Conservation (phyloP, 2,888 invertebrate genomes). For the Augochlorella aurata region DNA sequence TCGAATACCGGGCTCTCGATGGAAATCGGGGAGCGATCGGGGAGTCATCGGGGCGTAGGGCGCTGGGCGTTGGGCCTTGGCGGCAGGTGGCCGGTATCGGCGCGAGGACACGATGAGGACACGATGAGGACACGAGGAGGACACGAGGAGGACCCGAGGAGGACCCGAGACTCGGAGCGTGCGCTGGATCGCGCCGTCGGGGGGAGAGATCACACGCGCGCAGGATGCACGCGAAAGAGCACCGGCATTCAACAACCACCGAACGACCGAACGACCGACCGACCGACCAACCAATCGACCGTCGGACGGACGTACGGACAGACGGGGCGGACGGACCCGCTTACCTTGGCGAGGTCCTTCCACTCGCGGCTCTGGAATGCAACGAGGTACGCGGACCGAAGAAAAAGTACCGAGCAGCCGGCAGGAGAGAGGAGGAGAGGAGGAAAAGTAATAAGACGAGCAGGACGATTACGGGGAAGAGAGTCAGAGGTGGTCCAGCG, state of each 20-base stretch:
- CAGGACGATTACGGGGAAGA: conserved; percentile 43
- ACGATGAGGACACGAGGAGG: not conserved
- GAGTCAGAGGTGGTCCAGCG: conserved; percentile 47
- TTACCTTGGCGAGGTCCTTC: conserved; percentile 80
- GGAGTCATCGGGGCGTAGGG: conserved; percentile 1
- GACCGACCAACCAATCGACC: not conserved
- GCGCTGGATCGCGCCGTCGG: conserved; percentile 40
- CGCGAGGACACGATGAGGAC: not conserved
- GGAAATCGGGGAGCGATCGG: conserved; percentile 38
- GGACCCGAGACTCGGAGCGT: conserved; percentile 49
- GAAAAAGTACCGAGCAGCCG: conserved; percentile 46
- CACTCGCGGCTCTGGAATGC: conserved; percentile 78
- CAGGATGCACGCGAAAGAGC: conserved; percentile 39
- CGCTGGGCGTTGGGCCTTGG: conserved; percentile 16
- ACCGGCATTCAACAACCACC: conserved; percentile 61
- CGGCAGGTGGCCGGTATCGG: conserved; percentile 14
- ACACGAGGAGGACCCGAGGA: not conserved
- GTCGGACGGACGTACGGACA: not conserved
- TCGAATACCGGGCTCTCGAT: conserved; percentile 25
- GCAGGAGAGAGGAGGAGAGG: conserved; percentile 36
- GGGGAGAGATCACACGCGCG: conserved; percentile 53
- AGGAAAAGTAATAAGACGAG: conserved; percentile 39
- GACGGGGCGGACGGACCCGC: conserved; percentile 68
- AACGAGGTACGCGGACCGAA: conserved; percentile 63
- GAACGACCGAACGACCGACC: not conserved